Base-by-base conservation (phyloP, 2,113 vertebrate genomes). In the Donacobius atricapilla region DNA sequence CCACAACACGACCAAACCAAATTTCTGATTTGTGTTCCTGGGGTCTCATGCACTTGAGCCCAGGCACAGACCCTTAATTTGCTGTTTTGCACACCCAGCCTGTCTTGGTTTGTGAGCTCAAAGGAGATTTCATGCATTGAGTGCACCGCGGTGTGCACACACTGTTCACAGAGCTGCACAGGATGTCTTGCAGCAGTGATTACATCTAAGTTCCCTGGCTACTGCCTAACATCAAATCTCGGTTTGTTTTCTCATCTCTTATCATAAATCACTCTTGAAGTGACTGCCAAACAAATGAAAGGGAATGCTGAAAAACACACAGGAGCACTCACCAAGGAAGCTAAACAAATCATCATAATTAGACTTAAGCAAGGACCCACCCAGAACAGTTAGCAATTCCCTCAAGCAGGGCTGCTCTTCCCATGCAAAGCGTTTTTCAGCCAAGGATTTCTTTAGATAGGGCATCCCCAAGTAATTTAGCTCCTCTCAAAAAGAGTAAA, bases 131-230 rank as follows among this genome's bases (percentile, higher is more conserved):
- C 6, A 1, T 4, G 8, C 33, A 8, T 2, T 4, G 56, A 91
- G n/a, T 15, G 7, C 81, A 39, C 23, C 2, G 0, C 1, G 1
- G 25, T 30, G 25, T 30, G 37, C 45, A 45, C 3, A 1, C 14
- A 2, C 21, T 25, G 35, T 6, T 17, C 30, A 45, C 25, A 57
- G 18, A 57, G 4, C 30, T 28, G 28, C 3, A 6, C 33, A 30
- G 73, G 39, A 37, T 23, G 23, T 24, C 24, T 0, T 6, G 9
- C 27, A 54, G 63, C 30, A 63, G 35, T 1, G 1, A 64, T 58
- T 60, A 27, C 40, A 51, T 44, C 35, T 1, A 6, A 33, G 10
- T 8, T 70, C 51, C 37, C 42, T 68, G 35, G 44, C 39, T 65
- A 18, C 63, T 90, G 75, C 54, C 39, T 12, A 44, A n/a, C n/a